Base-by-base conservation (phyloP, 2,113 vertebrate species). In the Tragelaphus buxtoni region DNA sequence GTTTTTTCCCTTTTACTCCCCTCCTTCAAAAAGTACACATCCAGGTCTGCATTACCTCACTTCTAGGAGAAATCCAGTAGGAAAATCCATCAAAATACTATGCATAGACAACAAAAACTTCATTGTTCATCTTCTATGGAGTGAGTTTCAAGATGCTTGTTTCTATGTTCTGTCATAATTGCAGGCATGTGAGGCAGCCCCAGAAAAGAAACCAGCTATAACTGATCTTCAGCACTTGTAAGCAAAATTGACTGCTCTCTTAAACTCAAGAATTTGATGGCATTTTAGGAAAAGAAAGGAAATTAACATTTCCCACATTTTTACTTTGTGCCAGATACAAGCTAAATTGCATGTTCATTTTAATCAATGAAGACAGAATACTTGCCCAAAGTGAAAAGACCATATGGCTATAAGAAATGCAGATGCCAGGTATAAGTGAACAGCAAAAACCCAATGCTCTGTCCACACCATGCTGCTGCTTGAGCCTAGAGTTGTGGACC, bases 11-110 rank as follows among this genome's bases (percentile, higher is more conserved):
- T 55, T 85, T 47, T 53, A 58, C 14, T 74, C 16, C 4, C n/a
- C 28, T 55, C 79, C 85, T 84, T 85, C 61, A 79, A 90, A 85
- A 28, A 17, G n/a, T 83, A 30, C 4, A 17, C 10, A 1, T 13
- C 14, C 18, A 9, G 2, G 12, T 58, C 51, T 51, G 80, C 20
- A 24, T 1, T 74, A 47, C 10, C 0, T 86, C 69, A 95, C 90
- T 89, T 86, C 88, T 79, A 79, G 39, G n/a, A 90, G 69, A 96
- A 96, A 93, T 42, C 16, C 32, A 16, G 47, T 93, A 81, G 69
- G n/a, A 97, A 97, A 94, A 91, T 89, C 24, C 39, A 86, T 56
- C 18, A 84, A 94, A 88, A 42, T 87, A 53, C 81, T 92, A 82
- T 32, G 53, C 55, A 30, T 2, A 63, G 69, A 77, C 77, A 76